These are phyloP conservation scores for chimpanzee (Pan troglodytes) DNA, from an alignment of 2,113 vertebrate species.

Conservation along the genomic window NHGRI_mPanTro3-v2.1_pri NC_072412.2:100640501-100641000, in stretches of 20 bases:
- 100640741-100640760: not conserved
- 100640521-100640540: not conserved
- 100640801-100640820: not conserved
- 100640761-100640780: not conserved
- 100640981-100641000: fast-evolving
- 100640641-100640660: constrained; percentile 9
- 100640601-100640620: not conserved
- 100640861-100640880: not conserved
- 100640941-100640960: too few relatives aligned
- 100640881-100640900: not conserved
- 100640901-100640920: not conserved
- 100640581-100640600: not conserved
- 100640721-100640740: not conserved
- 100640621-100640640: not conserved
- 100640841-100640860: not conserved
- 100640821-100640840: not conserved
- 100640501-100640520: not conserved
- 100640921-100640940: not conserved
- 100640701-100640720: not conserved
- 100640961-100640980: not conserved
- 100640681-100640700: not conserved
- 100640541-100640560: not conserved
- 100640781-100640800: not conserved
- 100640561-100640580: not conserved
- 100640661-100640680: constrained; percentile 48